Percentiles rank a stretch among this genome's conserved stretches.
These are phyloP conservation scores for Oscheius myriophilus DNA, from an alignment of 2,888 invertebrate species.

Conservation along the genomic window DNA sequence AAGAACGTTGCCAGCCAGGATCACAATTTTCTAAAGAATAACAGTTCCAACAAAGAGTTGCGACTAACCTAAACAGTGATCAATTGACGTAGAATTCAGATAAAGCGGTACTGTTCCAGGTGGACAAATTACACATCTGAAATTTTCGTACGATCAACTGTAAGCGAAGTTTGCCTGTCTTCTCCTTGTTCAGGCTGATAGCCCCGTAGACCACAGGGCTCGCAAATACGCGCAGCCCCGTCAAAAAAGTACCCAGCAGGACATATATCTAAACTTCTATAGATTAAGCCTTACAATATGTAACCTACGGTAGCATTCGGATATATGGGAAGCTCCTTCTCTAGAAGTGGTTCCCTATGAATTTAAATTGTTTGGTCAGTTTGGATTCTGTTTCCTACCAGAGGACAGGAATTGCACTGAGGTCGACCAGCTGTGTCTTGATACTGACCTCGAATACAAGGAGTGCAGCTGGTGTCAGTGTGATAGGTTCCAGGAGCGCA, in stretches of 20 bases:
- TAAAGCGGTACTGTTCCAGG: conserved; percentile 48
- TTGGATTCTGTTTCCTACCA: conserved; percentile 2
- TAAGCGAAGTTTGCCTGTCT: conserved; percentile 26
- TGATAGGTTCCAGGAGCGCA: conserved; percentile 47
- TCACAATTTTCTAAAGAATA: conserved; percentile 46
- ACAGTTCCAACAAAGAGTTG: neutral
- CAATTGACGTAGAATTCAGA: conserved; percentile 46
- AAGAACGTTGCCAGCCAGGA: conserved; percentile 43
- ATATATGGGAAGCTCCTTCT: conserved; percentile 5
- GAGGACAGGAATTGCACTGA: conserved; percentile 41
- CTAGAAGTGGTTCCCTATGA: conserved; percentile 17
- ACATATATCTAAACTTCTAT: conserved; percentile 37
- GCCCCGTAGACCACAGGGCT: conserved; percentile 48
- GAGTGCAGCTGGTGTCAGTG: conserved; percentile 41
- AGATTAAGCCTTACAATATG: neutral
- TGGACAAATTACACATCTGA: conserved; percentile 44
- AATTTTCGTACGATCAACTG: neutral
- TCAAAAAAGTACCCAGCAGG: conserved; percentile 54
- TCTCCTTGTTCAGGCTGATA: conserved; percentile 47
- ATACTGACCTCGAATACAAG: conserved; percentile 41
- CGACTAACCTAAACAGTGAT: conserved; percentile 44
- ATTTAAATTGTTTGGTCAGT: neutral
- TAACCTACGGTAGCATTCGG: conserved; percentile 22
- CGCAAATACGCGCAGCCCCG: conserved; percentile 42
- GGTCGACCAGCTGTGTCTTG: conserved; percentile 51